Conservation (phyloP, 2,888 invertebrate genomes). For the Orchestes rusci region DNA sequence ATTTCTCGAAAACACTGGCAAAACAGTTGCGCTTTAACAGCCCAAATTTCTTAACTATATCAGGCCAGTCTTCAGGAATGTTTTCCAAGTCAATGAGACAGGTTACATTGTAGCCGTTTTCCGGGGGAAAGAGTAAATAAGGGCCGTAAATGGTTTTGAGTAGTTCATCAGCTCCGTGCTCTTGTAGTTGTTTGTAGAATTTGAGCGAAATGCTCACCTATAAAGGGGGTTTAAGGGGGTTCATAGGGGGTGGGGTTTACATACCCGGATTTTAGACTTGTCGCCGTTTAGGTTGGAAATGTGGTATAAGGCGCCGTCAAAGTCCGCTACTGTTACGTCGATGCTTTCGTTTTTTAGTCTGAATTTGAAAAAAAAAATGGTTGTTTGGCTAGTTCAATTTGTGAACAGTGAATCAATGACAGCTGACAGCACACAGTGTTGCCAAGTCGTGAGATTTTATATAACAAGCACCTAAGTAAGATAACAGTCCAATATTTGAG, state of each 20-base stretch:
- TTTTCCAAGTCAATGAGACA: slow-evolving; percentile 82
- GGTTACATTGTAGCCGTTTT: slow-evolving; percentile 93
- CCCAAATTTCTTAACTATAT: slow-evolving; percentile 84
- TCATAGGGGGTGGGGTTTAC: slow-evolving; percentile 36
- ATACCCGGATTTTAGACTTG: slow-evolving; percentile 94
- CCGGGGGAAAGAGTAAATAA: slow-evolving; percentile 67
- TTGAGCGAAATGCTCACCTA: slow-evolving; percentile 94
- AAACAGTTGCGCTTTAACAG: slow-evolving; percentile 97
- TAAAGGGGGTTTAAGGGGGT: not conserved
- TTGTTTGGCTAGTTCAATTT: too few relatives aligned
- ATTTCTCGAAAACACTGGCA: slow-evolving; percentile 98
- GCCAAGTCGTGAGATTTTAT: too few relatives aligned
- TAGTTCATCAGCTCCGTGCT: slow-evolving; percentile 96
- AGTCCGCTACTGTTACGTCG: slow-evolving; percentile 92
- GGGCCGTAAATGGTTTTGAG: slow-evolving; percentile 88
- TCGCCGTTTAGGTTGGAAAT: slow-evolving; percentile 95
- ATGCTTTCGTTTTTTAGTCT: slow-evolving; percentile 93
- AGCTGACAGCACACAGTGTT: too few relatives aligned
- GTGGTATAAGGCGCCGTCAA: slow-evolving; percentile 98
- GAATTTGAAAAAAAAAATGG: slow-evolving; percentile 42
- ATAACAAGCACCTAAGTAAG: slow-evolving; percentile 15
- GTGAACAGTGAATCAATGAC: too few relatives aligned
- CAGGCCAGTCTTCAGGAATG: slow-evolving; percentile 85
- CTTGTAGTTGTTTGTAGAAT: slow-evolving; percentile 96
- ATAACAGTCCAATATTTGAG: slow-evolving; percentile 18